Conservation (phyloP, 1,140 invertebrate species). For the Hesperophylax magnus region DNA sequence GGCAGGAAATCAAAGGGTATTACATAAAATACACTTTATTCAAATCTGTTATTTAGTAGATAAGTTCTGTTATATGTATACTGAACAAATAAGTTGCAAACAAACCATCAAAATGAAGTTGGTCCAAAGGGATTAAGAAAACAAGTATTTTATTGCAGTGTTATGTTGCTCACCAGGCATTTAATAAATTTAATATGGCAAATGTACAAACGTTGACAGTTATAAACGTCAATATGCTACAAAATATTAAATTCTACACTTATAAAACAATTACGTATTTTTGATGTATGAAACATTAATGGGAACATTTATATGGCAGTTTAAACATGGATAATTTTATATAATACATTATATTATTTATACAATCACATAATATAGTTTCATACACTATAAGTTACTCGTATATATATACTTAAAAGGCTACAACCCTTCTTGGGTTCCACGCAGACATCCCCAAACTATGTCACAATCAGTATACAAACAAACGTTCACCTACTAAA, state of each 20-base stretch:
- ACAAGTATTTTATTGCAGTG: constrained; percentile 38
- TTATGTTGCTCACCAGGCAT: constrained; percentile 49
- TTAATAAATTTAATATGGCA: constrained; percentile 55
- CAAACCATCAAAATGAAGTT: background rate
- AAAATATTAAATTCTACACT: constrained; percentile 56
- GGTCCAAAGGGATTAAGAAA: background rate
- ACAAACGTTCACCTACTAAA: constrained; percentile 43
- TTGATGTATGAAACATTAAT: constrained; percentile 52
- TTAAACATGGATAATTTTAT: constrained; percentile 47
- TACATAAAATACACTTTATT: too few relatives aligned
- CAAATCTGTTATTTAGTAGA: too few relatives aligned
- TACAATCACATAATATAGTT: constrained; percentile 50
- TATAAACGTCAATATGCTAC: constrained; percentile 54
- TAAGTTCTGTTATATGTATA: too few relatives aligned
- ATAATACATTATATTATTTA: constrained; percentile 45
- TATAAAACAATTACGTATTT: constrained; percentile 58
- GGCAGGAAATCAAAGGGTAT: too few relatives aligned
- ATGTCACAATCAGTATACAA: constrained; percentile 46
- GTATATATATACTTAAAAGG: constrained; percentile 50
- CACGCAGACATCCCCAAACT: constrained; percentile 27
- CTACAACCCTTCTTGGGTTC: constrained; percentile 35
- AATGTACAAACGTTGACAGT: constrained; percentile 55
- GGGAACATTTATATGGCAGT: constrained; percentile 54
- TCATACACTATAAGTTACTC: constrained; percentile 46
- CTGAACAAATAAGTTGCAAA: background rate